A percentile compares a stretch with the other conserved stretches of the same genome.
Evolutionary conservation across 2,797 vertebrate species (phyloP).

Genomic region (Myotis vivesi): DNA sequence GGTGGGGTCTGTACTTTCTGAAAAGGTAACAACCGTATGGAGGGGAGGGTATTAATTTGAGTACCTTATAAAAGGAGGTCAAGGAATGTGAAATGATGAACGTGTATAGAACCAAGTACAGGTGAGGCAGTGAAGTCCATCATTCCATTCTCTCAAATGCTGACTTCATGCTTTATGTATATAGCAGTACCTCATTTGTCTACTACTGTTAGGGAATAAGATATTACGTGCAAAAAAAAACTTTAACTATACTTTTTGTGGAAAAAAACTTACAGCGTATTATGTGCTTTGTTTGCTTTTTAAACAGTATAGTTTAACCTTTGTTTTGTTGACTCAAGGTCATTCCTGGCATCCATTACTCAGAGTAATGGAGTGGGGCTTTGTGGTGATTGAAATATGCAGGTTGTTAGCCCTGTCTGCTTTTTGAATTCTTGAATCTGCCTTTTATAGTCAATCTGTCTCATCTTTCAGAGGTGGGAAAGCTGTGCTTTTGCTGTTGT

Average conservation of each 20-base stretch:
- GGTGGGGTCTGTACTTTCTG: not conserved
- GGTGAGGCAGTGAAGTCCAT: not conserved
- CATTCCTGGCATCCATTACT: not conserved
- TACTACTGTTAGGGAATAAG: not conserved
- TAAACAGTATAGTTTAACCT: not conserved
- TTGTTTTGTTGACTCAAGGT: not conserved
- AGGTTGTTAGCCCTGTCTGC: not conserved
- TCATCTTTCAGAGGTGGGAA: not conserved
- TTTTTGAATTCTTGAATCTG: constrained; percentile 13
- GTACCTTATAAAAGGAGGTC: not conserved
- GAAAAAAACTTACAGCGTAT: not conserved
- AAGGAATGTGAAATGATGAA: not conserved
- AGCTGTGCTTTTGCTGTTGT: not conserved
- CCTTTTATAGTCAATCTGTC: not conserved
- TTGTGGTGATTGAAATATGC: not conserved
- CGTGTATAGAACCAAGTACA: not conserved
- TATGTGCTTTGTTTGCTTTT: constrained; percentile 9
- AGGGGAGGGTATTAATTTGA: not conserved
- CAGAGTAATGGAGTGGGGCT: not conserved
- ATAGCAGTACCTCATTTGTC: not conserved
- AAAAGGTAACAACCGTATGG: not conserved
- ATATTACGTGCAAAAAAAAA: not conserved
- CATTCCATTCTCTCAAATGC: not conserved
- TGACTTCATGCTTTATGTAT: not conserved
- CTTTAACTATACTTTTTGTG: not conserved